Base-by-base conservation (phyloP, 53 echinoderm and acorn worm species). In the Patiria pectinifera region DNA sequence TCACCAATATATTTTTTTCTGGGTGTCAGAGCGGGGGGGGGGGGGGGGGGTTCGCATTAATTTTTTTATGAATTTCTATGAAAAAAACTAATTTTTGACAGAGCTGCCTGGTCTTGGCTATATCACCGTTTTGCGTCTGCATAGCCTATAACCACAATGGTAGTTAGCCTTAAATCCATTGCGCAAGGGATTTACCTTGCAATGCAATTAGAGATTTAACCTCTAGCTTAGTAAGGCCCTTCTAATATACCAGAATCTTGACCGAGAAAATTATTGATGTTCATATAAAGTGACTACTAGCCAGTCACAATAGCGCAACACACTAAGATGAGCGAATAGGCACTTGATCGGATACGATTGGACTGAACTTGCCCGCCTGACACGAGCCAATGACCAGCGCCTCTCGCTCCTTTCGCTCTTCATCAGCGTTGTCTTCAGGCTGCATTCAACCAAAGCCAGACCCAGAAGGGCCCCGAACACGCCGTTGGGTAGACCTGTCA, bases 401-500 rank as follows among this genome's bases (percentile, higher is more conserved):
- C n/a, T 9, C 46, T 45, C 79, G 2, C 45, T 14, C 44, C 79
- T 11, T 2, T 11, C 76, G 25, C 76, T 6, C 25, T 24, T 11
- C 3, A 6, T 26, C 21, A 22, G 71, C 48, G n/a, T 24, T 53
- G 53, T 6, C 71, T 86, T 48, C 74, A 86, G 72, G 62, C 71
- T 48, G 46, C 74, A 48, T 21, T 48, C 74, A 23, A 86, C 86
- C 53, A 72, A 48, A 71, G 72, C 71, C n/a, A 72, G 76, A 88
- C 78, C 59, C 77, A 62, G 21, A 18, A 18, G 58, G 35, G 75
- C 75, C 87, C 76, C 76, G 26, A 9, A 35, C 62, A 78, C 88
- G 88, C 88, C 77, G 88, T 60, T 78, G 88, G 78, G 62, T 26
- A 78, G 88, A 88, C 78, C 88, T 88, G 88, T 88, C 88, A 88